Evolutionary conservation across 2,113 vertebrate genomes (phyloP).

Genomic region (Eudyptes chrysolophus): DNA sequence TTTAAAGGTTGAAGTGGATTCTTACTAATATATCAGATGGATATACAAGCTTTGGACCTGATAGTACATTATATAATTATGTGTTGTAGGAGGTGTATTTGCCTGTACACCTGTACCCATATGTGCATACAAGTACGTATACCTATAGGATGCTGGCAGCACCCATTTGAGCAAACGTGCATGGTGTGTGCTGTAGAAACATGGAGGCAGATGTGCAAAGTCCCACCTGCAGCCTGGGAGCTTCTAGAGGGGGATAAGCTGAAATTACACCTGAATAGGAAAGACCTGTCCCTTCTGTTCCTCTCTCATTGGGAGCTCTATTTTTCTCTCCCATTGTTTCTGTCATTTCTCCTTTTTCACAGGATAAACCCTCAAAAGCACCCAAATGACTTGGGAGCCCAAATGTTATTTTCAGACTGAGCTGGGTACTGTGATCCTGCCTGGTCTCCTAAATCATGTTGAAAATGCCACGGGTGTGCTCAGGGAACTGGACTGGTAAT

Average conservation of each 20-base stretch:
- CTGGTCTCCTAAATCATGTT: neutral
- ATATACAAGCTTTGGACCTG: neutral
- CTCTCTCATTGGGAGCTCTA: neutral
- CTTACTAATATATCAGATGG: neutral
- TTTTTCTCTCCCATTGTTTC: neutral
- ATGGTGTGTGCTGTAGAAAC: no score
- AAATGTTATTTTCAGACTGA: neutral
- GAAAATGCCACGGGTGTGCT: neutral
- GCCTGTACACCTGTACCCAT: neutral
- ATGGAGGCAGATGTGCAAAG: rapidly evolving
- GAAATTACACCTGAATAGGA: neutral
- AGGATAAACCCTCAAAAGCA: neutral
- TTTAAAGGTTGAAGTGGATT: neutral
- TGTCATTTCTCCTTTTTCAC: neutral
- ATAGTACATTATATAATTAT: no score
- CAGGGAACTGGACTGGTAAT: neutral
- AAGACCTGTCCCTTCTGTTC: neutral
- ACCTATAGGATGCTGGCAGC: neutral
- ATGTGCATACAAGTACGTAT: no score
- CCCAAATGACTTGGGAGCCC: neutral
- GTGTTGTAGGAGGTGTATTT: neutral
- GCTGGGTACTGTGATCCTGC: neutral
- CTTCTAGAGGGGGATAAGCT: neutral
- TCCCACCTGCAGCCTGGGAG: neutral
- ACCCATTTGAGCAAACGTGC: rapidly evolving